Percentiles rank a stretch among this genome's conserved stretches.
These are phyloP conservation scores for Pseudochirops cupreus DNA, from an alignment of 2,797 vertebrate species.

Conservation along the genomic window DNA sequence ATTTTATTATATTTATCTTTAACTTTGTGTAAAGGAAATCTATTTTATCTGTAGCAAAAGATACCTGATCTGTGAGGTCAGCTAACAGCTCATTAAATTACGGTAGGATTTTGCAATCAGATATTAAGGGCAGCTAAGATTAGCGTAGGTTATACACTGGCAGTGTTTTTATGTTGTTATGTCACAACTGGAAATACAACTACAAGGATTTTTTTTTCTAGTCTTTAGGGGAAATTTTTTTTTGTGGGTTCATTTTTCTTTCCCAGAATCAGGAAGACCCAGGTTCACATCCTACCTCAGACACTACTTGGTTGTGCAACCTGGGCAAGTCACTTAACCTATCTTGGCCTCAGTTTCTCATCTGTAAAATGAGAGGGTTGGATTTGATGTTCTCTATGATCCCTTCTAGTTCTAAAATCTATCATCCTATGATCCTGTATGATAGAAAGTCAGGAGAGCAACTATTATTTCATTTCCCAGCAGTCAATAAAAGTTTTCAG, in stretches of 20 bases:
- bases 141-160: slow-evolving; percentile 23
- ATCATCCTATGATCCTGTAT: slow-evolving; percentile 38
- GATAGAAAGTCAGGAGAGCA: background rate
- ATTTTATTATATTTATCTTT: background rate
- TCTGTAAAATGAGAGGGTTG: background rate
- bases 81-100: slow-evolving; percentile 43
- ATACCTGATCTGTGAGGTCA: slow-evolving; percentile 4
- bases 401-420: background rate
- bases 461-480: background rate
- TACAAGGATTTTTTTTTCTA: background rate
- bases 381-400: background rate
- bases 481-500: slow-evolving; percentile 5
- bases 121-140: slow-evolving; percentile 41
- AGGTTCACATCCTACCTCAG: background rate
- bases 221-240: slow-evolving; percentile 58
- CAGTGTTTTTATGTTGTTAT: slow-evolving; percentile 33
- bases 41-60: slow-evolving; percentile 1
- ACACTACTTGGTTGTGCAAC: background rate
- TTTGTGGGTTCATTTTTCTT: slow-evolving; percentile 33
- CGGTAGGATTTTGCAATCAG: background rate
- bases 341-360: background rate
- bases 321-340: background rate
- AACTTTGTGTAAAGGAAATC: background rate
- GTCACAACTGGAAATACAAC: slow-evolving; percentile 14
- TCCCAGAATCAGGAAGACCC: background rate